These are phyloP conservation scores for Muscina levida DNA, from an alignment of 2,888 invertebrate species.

Conservation along the genomic window DNA sequence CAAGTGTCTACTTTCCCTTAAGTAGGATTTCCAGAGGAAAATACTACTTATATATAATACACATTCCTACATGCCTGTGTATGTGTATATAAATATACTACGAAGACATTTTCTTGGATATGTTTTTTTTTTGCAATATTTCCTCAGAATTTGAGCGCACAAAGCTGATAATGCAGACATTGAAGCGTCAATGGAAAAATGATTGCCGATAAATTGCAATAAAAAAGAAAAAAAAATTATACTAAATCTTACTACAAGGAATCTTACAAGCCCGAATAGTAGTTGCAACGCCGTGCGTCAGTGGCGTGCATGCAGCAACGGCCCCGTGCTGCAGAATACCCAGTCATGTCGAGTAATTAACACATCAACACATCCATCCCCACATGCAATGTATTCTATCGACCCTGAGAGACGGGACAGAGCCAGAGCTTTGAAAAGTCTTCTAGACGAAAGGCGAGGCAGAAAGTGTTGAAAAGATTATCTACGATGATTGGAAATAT, in stretches of 20 bases:
- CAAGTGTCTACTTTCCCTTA: neutral
- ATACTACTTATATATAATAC: neutral
- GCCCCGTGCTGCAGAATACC: neutral
- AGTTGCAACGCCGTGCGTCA: neutral
- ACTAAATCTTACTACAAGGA: neutral
- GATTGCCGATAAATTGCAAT: constrained; percentile 35
- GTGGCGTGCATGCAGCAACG: neutral
- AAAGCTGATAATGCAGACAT: constrained; percentile 36
- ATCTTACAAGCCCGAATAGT: neutral
- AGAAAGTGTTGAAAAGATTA: constrained; percentile 57
- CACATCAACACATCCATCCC: constrained; percentile 17
- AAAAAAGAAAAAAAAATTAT: neutral
- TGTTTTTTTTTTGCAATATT: neutral
- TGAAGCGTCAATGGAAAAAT: constrained; percentile 45
- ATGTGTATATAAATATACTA: neutral
- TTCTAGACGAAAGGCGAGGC: constrained; percentile 27
- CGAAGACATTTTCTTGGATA: too few relatives aligned
- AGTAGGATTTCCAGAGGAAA: neutral
- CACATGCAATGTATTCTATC: neutral
- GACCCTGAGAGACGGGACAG: constrained; percentile 27
- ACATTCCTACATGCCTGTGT: neutral
- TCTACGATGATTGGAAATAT: constrained; percentile 56
- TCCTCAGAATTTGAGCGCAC: neutral
- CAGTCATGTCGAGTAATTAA: constrained; percentile 31
- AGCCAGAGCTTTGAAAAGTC: neutral